Percentiles rank a stretch among this genome's conserved stretches.
These are phyloP conservation scores for Zapus hudsonius DNA, from an alignment of 2,113 vertebrate genomes.

Conservation along the genomic window DNA sequence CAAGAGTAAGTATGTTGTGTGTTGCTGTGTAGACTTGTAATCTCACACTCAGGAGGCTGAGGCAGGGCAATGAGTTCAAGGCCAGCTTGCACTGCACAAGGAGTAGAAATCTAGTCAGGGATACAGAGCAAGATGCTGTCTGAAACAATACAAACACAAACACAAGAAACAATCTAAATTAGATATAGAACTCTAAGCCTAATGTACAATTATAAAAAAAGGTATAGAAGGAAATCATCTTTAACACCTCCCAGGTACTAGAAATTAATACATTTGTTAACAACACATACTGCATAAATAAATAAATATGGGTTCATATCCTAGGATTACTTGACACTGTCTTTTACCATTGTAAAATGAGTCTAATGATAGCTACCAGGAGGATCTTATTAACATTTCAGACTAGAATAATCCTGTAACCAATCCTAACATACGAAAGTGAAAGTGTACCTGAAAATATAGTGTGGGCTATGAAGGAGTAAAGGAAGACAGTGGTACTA, in stretches of 20 bases:
- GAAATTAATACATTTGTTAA: constrained; percentile 19
- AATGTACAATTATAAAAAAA: neutral
- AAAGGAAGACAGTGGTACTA: neutral
- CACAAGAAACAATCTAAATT: neutral
- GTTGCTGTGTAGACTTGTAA: neutral
- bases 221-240: neutral
- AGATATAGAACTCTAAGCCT: neutral
- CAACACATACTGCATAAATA: neutral
- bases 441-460: neutral
- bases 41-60: neutral
- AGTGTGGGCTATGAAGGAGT: neutral
- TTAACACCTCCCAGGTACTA: neutral
- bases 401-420: neutral
- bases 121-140: neutral
- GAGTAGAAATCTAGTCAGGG: neutral
- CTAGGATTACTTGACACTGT: constrained; percentile 12
- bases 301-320: constrained; percentile 20
- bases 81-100: neutral
- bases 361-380: neutral
- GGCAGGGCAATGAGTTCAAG: neutral
- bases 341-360: constrained; percentile 9
- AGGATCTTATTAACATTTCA: neutral
- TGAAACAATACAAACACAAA: neutral
- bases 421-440: neutral
- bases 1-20: neutral